Evolutionary conservation across 2,797 vertebrate genomes (phyloP), one percentile per base, ranked within the genome.

Genomic region (Pseudopleuronectes americanus): DNA sequence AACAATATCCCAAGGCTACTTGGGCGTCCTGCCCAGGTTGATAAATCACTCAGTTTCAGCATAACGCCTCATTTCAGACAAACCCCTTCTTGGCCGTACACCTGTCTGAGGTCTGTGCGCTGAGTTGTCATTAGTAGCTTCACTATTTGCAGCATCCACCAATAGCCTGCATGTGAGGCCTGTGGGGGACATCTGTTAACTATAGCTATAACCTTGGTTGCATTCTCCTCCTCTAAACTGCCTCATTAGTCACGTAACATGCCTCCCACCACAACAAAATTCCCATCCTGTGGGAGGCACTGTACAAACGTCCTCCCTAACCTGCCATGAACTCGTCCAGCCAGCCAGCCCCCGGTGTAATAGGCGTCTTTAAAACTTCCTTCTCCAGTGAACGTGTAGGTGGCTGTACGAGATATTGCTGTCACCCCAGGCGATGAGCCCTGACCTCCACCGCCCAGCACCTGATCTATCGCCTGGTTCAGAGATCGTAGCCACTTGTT

Each of bases 401-500:
- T 95, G 64, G 97, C 96, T 13, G 93, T 97, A 61, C 98, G 96
- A 57, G 95, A 96, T 80, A 96, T 92, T 13, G 96, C 96, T 1
- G 95, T 93, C 61, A 93, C 86, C 65, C 95, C 80, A 1, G 91
- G 93, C 8, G 93, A 94, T 17, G 93, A 91, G 73, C 92, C 94
- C 12, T 90, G 84, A 80, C 85, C 80, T 45, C 74, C 87, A 17
- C 90, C 95, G 16, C 88, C 94, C 72, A 99, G 92, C 43, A 95
- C 94, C 70, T 95, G 95, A 80, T 99, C 97, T 90, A 98, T 94
- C 9, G 97, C 95, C 87, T 97, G 96, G 92, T 96, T 98, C 65
- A 99, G 93, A 49, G 95, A 94, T 70, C 94, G 91, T 8, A 99
- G 89, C 98, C 98, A 99, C 83, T 97, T 99, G 36, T 95, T 96